Conservation (phyloP, 2,113 vertebrate species). For the Cynoglossus semilaevis region DNA sequence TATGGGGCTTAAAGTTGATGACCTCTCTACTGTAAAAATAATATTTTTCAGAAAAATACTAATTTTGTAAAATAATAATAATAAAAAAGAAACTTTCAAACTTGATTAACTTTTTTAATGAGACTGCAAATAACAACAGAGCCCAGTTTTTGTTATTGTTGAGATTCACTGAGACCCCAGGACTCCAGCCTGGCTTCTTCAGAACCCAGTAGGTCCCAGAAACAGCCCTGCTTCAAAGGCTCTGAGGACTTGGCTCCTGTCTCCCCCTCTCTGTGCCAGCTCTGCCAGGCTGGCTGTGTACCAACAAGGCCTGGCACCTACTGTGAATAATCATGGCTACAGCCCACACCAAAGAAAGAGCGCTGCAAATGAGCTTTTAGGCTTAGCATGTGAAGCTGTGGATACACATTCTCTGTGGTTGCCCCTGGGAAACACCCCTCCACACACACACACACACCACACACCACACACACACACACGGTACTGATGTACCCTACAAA, state of each 20-base stretch:
- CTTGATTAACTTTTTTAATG: not conserved
- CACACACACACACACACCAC: constrained; percentile 53
- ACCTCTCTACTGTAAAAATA: too few species aligned
- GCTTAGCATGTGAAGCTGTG: constrained; percentile 58
- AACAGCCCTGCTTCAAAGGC: constrained; percentile 55
- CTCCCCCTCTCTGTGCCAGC: constrained; percentile 39
- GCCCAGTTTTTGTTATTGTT: constrained; percentile 10
- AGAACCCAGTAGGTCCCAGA: constrained; percentile 58
- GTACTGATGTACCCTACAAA: too few species aligned
- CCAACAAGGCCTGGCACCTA: constrained; percentile 60
- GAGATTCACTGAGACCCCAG: constrained; percentile 9
- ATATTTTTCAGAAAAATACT: too few species aligned
- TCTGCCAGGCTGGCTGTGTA: constrained; percentile 44
- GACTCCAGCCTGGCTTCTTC: constrained; percentile 43
- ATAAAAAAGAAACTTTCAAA: too few species aligned
- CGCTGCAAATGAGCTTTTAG: constrained; percentile 67
- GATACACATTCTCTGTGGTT: constrained; percentile 51
- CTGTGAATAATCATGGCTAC: constrained; percentile 64
- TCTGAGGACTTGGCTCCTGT: constrained; percentile 55
- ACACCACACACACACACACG: constrained; percentile 52
- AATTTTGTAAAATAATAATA: too few species aligned
- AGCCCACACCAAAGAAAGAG: constrained; percentile 50
- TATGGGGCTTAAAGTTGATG: too few species aligned
- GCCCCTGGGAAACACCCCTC: constrained; percentile 52
- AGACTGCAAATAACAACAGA: constrained; percentile 13